These are phyloP conservation scores for Rhabdomys dilectus DNA, from an alignment of 2,113 vertebrate species.

Conservation along the genomic window DNA sequence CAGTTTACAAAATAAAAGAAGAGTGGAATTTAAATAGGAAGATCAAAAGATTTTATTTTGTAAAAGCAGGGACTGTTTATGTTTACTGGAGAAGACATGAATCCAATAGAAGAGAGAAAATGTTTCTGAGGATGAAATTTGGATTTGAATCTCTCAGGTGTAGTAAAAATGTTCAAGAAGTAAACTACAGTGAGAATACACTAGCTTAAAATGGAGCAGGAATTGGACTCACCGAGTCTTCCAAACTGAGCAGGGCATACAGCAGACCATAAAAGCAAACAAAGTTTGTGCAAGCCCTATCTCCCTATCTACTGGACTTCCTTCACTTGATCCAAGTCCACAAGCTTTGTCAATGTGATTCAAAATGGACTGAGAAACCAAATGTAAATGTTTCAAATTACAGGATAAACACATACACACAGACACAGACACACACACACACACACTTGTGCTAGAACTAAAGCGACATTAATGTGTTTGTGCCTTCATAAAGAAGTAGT, in stretches of 20 bases:
- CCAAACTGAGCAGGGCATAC: slow-evolving; percentile 12
- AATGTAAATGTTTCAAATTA: slow-evolving; percentile 19
- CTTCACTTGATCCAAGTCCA: slow-evolving; percentile 10
- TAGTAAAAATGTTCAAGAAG: slow-evolving; percentile 32
- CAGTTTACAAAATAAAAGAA: neutral
- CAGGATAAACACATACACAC: neutral
- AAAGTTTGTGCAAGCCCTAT: neutral
- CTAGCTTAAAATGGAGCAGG: neutral
- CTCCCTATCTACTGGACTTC: neutral
- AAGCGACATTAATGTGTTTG: neutral
- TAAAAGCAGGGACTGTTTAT: neutral
- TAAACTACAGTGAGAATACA: slow-evolving; percentile 23
- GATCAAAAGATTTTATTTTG: neutral
- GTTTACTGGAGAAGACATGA: neutral
- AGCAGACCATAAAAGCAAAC: slow-evolving; percentile 35
- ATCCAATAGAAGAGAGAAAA: neutral
- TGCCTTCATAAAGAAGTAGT: neutral
- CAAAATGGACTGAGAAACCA: slow-evolving; percentile 8
- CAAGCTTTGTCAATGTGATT: slow-evolving; percentile 5
- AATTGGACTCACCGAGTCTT: neutral
- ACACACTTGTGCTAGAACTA: neutral
- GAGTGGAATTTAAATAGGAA: slow-evolving; percentile 58
- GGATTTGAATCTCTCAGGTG: slow-evolving; percentile 21
- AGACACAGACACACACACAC: neutral
- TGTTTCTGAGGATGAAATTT: slow-evolving; percentile 51